Conservation (phyloP, 92 coral and sea anemone genomes). For the Porites rus region DNA sequence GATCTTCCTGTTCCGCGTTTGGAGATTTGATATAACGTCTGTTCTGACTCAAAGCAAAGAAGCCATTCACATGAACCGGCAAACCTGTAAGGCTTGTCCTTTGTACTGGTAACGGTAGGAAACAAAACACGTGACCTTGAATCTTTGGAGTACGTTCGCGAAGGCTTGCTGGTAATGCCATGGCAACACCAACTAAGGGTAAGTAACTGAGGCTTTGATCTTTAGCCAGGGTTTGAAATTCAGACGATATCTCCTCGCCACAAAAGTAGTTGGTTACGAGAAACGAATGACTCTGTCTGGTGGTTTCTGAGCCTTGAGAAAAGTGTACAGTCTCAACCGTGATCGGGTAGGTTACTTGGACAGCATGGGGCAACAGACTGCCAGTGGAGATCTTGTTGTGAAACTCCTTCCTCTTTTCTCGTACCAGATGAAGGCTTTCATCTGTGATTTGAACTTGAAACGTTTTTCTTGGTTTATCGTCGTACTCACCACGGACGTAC, state of each 20-base stretch:
- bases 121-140: constrained; percentile 29
- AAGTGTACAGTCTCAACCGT: constrained; percentile 35
- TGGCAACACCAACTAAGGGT: constrained; percentile 66
- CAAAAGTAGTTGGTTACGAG: constrained; percentile 50
- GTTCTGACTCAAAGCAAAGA: no score
- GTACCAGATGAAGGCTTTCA: constrained; percentile 55
- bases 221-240: constrained; percentile 33
- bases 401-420: constrained; percentile 67
- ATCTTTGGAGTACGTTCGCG: constrained; percentile 1
- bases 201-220: constrained; percentile 43
- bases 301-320: not conserved
- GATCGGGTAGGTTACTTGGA: constrained; percentile 34
- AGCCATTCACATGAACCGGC: no score
- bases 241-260: constrained; percentile 45
- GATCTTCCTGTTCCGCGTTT: not conserved
- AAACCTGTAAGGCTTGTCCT: no score
- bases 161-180: constrained; percentile 1
- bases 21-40: no score
- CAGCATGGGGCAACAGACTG: not conserved
- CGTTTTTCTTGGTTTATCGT: constrained; percentile 38
- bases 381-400: constrained; percentile 24
- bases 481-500: constrained; percentile 41
- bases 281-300: constrained; percentile 16
- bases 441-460: constrained; percentile 73
- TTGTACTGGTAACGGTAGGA: no score